Evolutionary conservation across 2,888 invertebrate species (phyloP).

Genomic region (Eupithecia vulgata): DNA sequence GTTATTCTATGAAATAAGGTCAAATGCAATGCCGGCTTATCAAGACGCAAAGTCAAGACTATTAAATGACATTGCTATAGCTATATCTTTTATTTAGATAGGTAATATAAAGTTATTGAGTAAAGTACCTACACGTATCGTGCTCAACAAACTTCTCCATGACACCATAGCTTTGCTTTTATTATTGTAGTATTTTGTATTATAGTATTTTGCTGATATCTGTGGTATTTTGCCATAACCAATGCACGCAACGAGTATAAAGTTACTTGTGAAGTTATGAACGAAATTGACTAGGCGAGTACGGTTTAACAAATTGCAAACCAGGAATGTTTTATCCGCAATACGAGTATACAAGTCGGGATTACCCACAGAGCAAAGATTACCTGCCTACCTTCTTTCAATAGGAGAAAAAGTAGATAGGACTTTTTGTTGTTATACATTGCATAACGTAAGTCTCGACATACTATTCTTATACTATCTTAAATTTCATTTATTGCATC

Average conservation of each 20-base stretch:
- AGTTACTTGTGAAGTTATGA: too few relatives aligned
- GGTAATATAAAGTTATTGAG: conserved; percentile 2
- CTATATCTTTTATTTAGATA: background rate
- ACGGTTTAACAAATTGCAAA: background rate
- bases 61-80: conserved; percentile 1
- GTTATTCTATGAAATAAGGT: background rate
- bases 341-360: too few relatives aligned
- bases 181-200: too few relatives aligned
- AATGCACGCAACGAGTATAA: background rate
- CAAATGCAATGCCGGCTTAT: conserved; percentile 3
- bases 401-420: too few relatives aligned
- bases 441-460: too few relatives aligned
- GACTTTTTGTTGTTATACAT: too few relatives aligned
- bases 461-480: too few relatives aligned
- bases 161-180: conserved; percentile 7
- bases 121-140: conserved; percentile 1
- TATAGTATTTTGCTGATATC: too few relatives aligned
- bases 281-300: background rate
- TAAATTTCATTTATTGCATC: too few relatives aligned
- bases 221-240: background rate
- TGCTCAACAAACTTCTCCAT: background rate
- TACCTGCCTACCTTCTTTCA: too few relatives aligned
- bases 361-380: too few relatives aligned
- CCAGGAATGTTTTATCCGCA: background rate
- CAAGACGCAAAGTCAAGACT: background rate